Evolutionary conservation across 2,888 invertebrate species (phyloP), one percentile per base, ranked within the genome.

Genomic region (Heliconius ethilla): DNA sequence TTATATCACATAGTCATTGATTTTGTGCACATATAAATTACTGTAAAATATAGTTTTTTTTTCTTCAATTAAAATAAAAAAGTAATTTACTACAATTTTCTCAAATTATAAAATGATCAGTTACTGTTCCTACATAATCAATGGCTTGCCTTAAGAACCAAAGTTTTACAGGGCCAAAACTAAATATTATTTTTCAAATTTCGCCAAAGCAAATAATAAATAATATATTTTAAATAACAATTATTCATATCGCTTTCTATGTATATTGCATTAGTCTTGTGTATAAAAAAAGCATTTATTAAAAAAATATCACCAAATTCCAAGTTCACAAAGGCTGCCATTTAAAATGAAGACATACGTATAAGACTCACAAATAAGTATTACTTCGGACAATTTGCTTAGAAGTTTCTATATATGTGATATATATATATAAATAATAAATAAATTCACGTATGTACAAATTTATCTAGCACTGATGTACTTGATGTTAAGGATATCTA

Each of bases 381-480:
- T 82, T 81, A 81, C 72, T 65, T 80, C 70, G 75, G 80, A 82
- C 78, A 84, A 84, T 83, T 82, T 79, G 84, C 85, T 81, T 85
- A 86, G 82, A 85, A 84, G 82, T 83, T 83, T 83, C 82, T 84
- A 83, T 81, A 79, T 81, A 87, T 87, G 88, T 88, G 89, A 67
- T 67, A 67, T 67, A 88, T 89, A 88, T 89, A 84, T 83, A 83
- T 84, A 83, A 86, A 84, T 74, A 86, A 84, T 84, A 83, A 83
- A 80, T 85, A 82, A 85, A 85, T 85, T 83, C 86, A 88, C 85
- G 84, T 83, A 86, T 88, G 88, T 90, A 90, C 87, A 90, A 87
- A 85, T 82, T 83, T 83, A 85, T 84, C 81, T 85, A 87, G 85
- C 85, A 85, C 82, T 83, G 84, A 83, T 85, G 83, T 85, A 85